Evolutionary conservation across 2,797 vertebrate genomes (phyloP), one percentile per base, ranked within the genome.

Genomic region (Sorex maritimensis): DNA sequence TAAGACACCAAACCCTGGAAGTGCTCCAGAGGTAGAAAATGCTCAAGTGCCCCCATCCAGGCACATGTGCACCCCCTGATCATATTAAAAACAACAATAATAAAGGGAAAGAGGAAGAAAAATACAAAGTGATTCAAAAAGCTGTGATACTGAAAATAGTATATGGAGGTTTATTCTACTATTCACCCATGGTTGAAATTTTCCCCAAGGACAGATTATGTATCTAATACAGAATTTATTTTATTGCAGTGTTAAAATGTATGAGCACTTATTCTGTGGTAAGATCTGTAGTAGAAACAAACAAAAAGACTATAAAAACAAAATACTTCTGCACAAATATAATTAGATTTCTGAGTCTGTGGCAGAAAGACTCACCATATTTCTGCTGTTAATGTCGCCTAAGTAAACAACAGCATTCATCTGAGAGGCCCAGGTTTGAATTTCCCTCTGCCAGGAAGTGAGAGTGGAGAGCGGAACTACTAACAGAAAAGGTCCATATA

Each of bases 351-450:
- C 38, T 85, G 89, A 77, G 73, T 87, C 87, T 90, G 23, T 38
- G 24, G 19, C 10, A 0, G 91, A 58, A 95, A 7, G 74, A 97
- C 98, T 95, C 98, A 99, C 99, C 99, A 99, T 99, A 97, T 99
- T 99, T 98, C 99, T 99, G 97, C 99, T 99, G 97, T 98, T 99
- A 97, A 99, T 99, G 94, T 99, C 99, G 67, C 99, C 99, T 91
- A 99, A 98, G 96, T 99, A 99, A 91, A 99, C 99, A 0, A 99
- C 99, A 69, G 99, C 98, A 92, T 99, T 99, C 99, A 99, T 99
- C 83, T 98, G 98, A 79, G 99, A 99, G 79, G 99, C 99, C 99
- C 99, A 99, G 0, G 99, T 99, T 49, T 99, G 98, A 97, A 99
- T 99, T 96, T 99, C 99, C 96, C 99, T 98, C 97, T 99, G 99